These are phyloP conservation scores for Diaperis boleti DNA, from an alignment of 2,888 invertebrate genomes.

Conservation along the genomic window DNA sequence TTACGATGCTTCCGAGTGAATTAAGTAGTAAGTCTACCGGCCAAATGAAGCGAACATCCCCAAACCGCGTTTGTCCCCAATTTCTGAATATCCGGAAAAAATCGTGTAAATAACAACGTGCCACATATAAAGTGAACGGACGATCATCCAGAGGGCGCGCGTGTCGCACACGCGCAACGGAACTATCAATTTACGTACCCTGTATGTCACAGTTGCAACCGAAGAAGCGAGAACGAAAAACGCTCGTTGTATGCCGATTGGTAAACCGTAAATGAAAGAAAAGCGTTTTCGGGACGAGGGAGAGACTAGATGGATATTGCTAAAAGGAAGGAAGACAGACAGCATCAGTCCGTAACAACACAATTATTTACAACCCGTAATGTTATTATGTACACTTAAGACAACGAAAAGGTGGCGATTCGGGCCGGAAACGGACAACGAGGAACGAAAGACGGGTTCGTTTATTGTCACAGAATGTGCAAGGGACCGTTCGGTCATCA, in stretches of 20 bases:
- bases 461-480: slow-evolving; percentile 27
- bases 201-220: slow-evolving; percentile 34
- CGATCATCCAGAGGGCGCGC: slow-evolving; percentile 30
- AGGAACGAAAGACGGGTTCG: slow-evolving; percentile 19
- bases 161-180: slow-evolving; percentile 23
- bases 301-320: slow-evolving; percentile 57
- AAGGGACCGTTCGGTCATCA: neutral
- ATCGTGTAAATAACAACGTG: slow-evolving; percentile 62
- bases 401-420: slow-evolving; percentile 33
- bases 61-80: too few relatives aligned
- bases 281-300: slow-evolving; percentile 45
- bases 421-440: slow-evolving; percentile 25
- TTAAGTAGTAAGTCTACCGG: too few relatives aligned
- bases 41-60: too few relatives aligned
- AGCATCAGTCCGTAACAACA: slow-evolving; percentile 61
- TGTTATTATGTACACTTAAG: slow-evolving; percentile 57
- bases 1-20: too few relatives aligned
- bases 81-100: slow-evolving; percentile 43
- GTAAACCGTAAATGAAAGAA: slow-evolving; percentile 13
- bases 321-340: slow-evolving; percentile 64
- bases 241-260: slow-evolving; percentile 47
- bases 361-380: slow-evolving; percentile 64
- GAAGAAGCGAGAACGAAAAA: slow-evolving; percentile 36
- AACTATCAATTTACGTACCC: slow-evolving; percentile 39
- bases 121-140: slow-evolving; percentile 57